Evolutionary conservation across 2,888 invertebrate species (phyloP).

Genomic region (Trichogramma dendrolimi): DNA sequence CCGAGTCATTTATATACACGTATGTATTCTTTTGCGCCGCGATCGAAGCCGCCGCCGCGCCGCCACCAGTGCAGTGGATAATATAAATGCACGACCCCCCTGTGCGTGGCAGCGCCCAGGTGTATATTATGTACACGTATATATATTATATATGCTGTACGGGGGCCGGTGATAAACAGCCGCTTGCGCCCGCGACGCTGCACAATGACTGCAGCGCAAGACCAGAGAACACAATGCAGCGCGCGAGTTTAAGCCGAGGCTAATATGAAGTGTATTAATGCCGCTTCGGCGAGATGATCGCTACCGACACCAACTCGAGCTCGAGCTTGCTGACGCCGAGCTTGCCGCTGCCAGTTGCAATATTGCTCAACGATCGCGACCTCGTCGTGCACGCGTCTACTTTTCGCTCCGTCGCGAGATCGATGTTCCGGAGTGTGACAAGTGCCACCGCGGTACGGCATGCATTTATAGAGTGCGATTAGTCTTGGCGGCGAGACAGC

Average conservation of each 20-base stretch:
- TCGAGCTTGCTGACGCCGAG: conserved; percentile 34
- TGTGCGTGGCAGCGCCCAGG: no score
- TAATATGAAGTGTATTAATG: conserved; percentile 54
- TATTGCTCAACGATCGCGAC: no score
- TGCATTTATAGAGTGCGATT: no score
- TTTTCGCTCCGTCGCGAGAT: no score
- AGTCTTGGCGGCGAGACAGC: background rate
- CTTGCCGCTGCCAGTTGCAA: conserved; percentile 29
- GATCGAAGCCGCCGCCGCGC: no score
- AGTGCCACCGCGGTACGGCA: no score
- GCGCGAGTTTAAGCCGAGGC: conserved; percentile 50
- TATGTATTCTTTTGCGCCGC: no score
- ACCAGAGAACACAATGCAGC: conserved; percentile 31
- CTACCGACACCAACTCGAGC: conserved; percentile 45
- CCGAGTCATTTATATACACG: conserved; percentile 25
- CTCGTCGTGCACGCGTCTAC: no score
- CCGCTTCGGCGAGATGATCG: conserved; percentile 45
- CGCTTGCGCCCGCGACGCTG: conserved; percentile 43
- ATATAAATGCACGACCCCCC: no score
- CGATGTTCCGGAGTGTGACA: no score
- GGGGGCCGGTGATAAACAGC: conserved; percentile 53
- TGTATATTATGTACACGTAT: no score
- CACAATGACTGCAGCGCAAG: conserved; percentile 47
- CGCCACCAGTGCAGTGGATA: no score
- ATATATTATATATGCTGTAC: conserved; percentile 23